phyloP scores from a whole-genome alignment of 2,113 vertebrate genomes.

The Copsychus sechellarum region DNA sequence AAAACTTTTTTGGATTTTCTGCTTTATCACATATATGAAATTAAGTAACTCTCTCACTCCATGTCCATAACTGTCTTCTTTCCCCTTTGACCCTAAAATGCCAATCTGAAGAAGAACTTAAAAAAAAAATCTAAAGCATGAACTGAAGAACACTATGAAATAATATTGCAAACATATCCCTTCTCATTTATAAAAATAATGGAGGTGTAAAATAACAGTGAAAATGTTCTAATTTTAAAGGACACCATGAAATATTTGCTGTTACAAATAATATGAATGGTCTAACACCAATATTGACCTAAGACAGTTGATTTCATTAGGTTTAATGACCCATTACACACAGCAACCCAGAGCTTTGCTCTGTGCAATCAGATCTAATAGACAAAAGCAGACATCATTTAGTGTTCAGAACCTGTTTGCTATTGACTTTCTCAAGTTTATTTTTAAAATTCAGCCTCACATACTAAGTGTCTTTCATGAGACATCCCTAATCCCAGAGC shows the following conservation, averaged over 20 bases:
- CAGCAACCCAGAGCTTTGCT: background rate
- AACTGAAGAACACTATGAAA: background rate
- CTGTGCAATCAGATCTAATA: background rate
- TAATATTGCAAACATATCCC: background rate
- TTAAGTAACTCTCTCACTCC: background rate
- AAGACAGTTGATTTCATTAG: background rate
- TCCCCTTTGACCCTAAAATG: background rate
- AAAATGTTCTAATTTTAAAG: background rate
- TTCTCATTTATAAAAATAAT: background rate
- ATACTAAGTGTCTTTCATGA: background rate
- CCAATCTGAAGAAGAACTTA: background rate
- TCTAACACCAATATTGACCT: background rate
- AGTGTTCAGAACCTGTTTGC: background rate
- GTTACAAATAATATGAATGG: background rate
- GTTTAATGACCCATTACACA: background rate
- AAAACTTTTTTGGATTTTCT: background rate
- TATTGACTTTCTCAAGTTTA: background rate
- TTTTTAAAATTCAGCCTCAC: background rate
- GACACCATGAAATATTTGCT: background rate
- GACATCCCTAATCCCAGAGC: background rate
- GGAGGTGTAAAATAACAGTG: background rate
- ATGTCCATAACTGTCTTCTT: background rate
- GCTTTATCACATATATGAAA: background rate
- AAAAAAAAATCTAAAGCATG: background rate
- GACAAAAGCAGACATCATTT: background rate